Evolutionary conservation across 2,797 vertebrate species (phyloP), one percentile per base, ranked within the genome.

Genomic region (Aratinga solstitialis): DNA sequence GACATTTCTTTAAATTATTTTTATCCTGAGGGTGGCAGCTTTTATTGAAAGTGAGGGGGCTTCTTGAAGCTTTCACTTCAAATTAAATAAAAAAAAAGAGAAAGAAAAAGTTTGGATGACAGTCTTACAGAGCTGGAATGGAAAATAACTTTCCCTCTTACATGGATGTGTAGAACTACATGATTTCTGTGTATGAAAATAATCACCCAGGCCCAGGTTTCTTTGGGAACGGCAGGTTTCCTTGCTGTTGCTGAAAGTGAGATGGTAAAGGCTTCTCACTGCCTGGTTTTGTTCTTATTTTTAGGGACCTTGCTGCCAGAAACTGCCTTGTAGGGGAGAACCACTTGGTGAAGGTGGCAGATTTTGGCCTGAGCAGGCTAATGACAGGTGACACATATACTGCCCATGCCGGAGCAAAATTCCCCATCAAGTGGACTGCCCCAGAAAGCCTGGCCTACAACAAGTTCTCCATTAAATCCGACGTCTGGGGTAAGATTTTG

Each of bases 351-450:
- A 99, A 99, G 97, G 99, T 99, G 81, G 99, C 99, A 15, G 99
- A 99, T 96, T 99, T 99, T 26, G 99, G 99, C 73, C 97, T 99
- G 94, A 99, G 99, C 98, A 97, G 99, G 77, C 95, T 99, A 32
- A 99, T 99, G 99, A 99, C 99, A 0, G 99, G 99, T 0, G 99
- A 99, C 88, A 99, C 99, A 0, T 99, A 99, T 97, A 99, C 99
- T 0, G 99, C 99, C 90, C 99, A 99, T 0, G 99, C 99, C 0
- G 99, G 99, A 62, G 99, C 99, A 72, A 99, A 99, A 91, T 99
- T 99, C 97, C 99, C 99, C 26, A 99, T 99, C 97, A 99, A 99
- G 93, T 99, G 99, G 99, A 99, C 99, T 0, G 99, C 99, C 3
- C 99, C 99, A 0, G 99, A 99, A 90, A 99, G 99, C 96, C 98